phyloP scores from a whole-genome alignment of 2,113 vertebrate genomes.

The Athene noctua region DNA sequence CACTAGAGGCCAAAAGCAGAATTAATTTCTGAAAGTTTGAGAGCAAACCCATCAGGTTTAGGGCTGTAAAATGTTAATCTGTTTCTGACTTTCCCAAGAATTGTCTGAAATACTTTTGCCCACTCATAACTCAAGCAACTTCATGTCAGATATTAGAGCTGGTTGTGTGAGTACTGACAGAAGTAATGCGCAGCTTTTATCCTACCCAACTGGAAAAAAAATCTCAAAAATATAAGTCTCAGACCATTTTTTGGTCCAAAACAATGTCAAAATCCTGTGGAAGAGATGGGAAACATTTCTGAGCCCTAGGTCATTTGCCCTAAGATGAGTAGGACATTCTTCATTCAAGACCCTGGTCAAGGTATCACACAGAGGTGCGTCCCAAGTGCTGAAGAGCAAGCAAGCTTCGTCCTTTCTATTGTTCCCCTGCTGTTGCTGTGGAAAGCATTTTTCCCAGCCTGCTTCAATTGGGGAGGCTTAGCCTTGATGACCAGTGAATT shows the following conservation, averaged over 20 bases:
- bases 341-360: background rate
- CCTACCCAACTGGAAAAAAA: background rate
- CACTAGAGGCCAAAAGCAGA: constrained; percentile 6
- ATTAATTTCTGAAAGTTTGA: constrained; percentile 43
- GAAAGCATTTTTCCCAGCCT: background rate
- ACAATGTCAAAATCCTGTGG: background rate
- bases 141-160: background rate
- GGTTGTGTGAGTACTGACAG: background rate
- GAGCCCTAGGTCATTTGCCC: background rate
- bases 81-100: constrained; percentile 9
- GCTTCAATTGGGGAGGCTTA: background rate
- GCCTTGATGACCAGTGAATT: background rate
- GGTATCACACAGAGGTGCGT: background rate
- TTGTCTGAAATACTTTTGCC: constrained; percentile 1
- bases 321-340: background rate
- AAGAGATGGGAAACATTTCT: background rate
- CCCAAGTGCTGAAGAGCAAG: background rate
- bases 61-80: constrained; percentile 23
- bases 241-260: background rate
- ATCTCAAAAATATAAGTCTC: background rate
- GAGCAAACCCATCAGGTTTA: constrained; percentile 1
- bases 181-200: background rate
- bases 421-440: background rate
- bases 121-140: background rate
- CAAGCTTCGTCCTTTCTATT: background rate